Conservation (phyloP, 2,797 vertebrate species). For the Crenuchus spilurus region DNA sequence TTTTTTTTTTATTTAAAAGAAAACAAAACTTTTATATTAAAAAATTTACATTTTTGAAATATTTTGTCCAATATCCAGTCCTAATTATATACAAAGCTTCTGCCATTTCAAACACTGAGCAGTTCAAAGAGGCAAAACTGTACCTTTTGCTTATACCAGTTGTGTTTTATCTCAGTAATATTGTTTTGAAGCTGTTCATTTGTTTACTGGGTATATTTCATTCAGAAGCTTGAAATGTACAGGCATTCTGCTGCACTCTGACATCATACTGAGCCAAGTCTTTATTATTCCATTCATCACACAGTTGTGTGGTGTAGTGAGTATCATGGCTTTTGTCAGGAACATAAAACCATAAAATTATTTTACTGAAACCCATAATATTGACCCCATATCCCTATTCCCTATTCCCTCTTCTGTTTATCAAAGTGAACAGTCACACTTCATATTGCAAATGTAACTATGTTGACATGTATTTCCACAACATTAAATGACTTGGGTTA, state of each 20-base stretch:
- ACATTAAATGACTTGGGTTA: neutral
- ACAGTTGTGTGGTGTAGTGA: neutral
- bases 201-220: neutral
- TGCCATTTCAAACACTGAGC: no score
- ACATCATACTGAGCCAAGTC: neutral
- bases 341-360: neutral
- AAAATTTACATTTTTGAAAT: no score
- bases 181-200: neutral
- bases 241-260: neutral
- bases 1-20: no score
- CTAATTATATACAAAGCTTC: no score
- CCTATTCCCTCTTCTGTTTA: neutral
- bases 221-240: neutral
- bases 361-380: neutral
- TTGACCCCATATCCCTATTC: neutral
- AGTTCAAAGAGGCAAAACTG: no score
- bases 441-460: neutral
- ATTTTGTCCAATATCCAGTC: no score
- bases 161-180: neutral
- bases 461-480: neutral
- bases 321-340: neutral
- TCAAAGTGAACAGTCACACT: neutral
- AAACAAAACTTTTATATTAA: no score
- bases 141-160: neutral
- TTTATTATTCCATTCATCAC: neutral